Evolutionary conservation across 2,797 vertebrate species (phyloP).

Genomic region (Macrochelys suwanniensis): DNA sequence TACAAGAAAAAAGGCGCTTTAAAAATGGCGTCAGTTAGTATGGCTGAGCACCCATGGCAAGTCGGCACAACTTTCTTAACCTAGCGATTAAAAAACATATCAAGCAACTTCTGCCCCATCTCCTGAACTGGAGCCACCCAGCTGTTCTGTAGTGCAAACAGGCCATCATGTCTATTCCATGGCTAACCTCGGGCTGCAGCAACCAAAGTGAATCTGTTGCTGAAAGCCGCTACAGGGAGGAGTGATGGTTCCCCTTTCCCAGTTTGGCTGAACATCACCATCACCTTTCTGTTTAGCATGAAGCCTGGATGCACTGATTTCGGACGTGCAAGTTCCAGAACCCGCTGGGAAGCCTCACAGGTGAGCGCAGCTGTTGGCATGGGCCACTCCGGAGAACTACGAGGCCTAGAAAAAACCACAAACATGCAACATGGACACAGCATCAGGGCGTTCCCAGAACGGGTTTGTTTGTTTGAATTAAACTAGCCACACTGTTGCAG

Average conservation of each 20-base stretch:
- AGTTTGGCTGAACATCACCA: neutral
- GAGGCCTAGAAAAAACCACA: conserved; percentile 53
- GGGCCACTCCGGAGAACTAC: conserved; percentile 75
- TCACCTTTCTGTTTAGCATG: conserved; percentile 79
- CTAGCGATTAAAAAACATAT: neutral
- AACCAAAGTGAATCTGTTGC: neutral
- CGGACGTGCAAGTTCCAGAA: conserved; percentile 83
- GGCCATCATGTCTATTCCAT: neutral
- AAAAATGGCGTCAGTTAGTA: neutral
- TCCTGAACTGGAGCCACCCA: neutral
- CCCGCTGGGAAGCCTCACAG: conserved; percentile 75
- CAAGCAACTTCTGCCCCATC: neutral
- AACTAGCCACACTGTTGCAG: neutral
- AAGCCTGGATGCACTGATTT: conserved; percentile 80
- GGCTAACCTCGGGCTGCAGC: neutral
- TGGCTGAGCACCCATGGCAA: neutral
- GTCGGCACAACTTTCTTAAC: neutral
- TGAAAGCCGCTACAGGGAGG: neutral
- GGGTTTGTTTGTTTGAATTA: neutral
- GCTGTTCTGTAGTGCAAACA: neutral
- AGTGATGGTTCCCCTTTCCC: neutral
- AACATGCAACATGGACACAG: neutral
- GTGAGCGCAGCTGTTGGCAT: conserved; percentile 44
- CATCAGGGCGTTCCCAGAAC: neutral
- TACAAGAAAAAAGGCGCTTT: neutral